A percentile compares a stretch with the other conserved stretches of the same genome.
These are phyloP conservation scores for Patella vulgata DNA, from an alignment of 1,140 invertebrate species.

Conservation along the genomic window DNA sequence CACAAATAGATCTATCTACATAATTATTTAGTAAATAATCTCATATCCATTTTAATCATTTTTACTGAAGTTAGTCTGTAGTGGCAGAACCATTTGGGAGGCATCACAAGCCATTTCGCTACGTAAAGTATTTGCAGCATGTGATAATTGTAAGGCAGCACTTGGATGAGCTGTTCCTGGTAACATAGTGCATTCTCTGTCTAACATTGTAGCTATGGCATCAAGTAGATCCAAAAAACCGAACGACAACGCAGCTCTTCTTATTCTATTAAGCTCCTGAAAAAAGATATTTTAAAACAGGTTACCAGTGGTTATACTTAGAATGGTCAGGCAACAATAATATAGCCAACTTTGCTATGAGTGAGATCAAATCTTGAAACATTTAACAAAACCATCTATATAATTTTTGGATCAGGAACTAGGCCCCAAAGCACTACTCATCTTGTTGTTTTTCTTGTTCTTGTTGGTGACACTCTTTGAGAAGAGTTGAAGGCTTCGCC, in stretches of 20 bases:
- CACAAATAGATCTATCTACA: too few relatives aligned
- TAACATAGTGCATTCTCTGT: constrained; percentile 87
- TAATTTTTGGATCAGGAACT: too few relatives aligned
- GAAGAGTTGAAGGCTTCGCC: too few relatives aligned
- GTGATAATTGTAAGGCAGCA: constrained; percentile 88
- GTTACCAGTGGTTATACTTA: too few relatives aligned
- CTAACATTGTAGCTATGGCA: constrained; percentile 76
- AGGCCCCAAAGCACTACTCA: too few relatives aligned
- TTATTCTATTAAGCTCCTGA: constrained; percentile 89
- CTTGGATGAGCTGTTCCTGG: constrained; percentile 84
- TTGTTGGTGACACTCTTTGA: too few relatives aligned
- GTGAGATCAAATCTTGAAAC: background rate
- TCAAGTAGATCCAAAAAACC: constrained; percentile 77
- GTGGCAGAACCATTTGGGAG: constrained; percentile 74
- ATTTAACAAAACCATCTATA: too few relatives aligned
- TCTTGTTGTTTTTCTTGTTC: too few relatives aligned
- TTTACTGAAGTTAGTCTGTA: constrained; percentile 73
- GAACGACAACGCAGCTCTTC: constrained; percentile 87
- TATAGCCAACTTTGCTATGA: too few relatives aligned
- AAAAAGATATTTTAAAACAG: constrained; percentile 35
- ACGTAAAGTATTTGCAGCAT: constrained; percentile 81
- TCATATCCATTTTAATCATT: constrained; percentile 49
- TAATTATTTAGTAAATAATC: too few relatives aligned
- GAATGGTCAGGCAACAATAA: too few relatives aligned
- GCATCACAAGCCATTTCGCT: constrained; percentile 70